These are phyloP conservation scores for Stramonita haemastoma DNA, from an alignment of 2,888 invertebrate genomes.

Conservation along the genomic window DNA sequence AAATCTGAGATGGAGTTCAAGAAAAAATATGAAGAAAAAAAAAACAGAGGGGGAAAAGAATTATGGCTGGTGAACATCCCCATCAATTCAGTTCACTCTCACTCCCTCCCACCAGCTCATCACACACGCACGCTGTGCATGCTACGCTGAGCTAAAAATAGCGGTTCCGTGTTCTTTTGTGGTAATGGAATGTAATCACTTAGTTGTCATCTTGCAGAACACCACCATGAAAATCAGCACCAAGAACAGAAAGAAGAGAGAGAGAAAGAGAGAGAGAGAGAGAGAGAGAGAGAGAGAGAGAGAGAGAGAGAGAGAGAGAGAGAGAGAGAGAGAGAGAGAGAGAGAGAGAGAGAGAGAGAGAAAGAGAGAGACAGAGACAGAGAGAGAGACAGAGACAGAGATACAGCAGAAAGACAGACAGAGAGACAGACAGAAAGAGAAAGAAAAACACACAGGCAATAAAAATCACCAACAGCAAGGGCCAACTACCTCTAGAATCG, in stretches of 20 bases:
- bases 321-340: neutral
- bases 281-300: neutral
- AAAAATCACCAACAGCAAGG: neutral
- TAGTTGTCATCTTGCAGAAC: neutral
- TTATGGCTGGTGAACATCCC: too few relatives aligned
- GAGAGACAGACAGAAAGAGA: neutral
- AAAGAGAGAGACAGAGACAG: neutral
- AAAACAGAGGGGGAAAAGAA: too few relatives aligned
- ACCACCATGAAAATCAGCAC: neutral
- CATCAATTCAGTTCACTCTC: too few relatives aligned
- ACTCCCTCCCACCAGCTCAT: too few relatives aligned
- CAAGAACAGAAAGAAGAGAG: neutral
- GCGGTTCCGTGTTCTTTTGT: too few relatives aligned
- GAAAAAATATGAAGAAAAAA: neutral
- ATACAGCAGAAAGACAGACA: neutral
- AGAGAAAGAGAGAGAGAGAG: neutral
- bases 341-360: neutral
- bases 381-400: neutral
- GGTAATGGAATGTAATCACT: conserved; percentile 1
- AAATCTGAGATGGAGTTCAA: neutral
- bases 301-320: too few relatives aligned
- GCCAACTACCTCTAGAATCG: neutral
- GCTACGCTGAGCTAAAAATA: too few relatives aligned
- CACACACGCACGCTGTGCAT: too few relatives aligned
- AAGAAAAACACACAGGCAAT: neutral